Conservation (phyloP, 2,888 invertebrate genomes). For the Coremacera marginata region DNA sequence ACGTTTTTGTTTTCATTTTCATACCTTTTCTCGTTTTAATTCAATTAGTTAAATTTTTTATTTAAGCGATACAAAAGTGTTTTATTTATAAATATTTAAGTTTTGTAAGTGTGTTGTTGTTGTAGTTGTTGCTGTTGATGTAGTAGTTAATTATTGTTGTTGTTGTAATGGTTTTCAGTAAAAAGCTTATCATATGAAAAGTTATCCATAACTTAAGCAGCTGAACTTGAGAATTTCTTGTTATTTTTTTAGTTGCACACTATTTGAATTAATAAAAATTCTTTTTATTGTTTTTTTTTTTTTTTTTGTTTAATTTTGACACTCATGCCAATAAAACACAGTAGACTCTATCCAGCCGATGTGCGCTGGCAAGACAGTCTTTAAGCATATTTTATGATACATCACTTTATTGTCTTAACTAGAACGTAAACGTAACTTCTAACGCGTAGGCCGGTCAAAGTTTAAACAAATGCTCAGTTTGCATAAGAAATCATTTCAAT, state of each 20-base stretch:
- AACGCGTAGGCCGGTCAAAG: not conserved
- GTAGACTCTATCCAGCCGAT: too few species aligned
- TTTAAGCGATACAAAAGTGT: not conserved
- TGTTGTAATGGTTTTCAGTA: conserved; percentile 5
- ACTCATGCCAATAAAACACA: not conserved
- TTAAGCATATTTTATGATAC: too few species aligned
- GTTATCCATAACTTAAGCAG: conserved; percentile 23
- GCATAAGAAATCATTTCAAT: not conserved
- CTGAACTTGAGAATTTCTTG: not conserved
- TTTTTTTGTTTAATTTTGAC: not conserved
- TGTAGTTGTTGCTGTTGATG: not conserved
- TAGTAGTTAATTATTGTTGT: not conserved
- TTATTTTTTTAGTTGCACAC: not conserved
- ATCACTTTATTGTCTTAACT: too few species aligned
- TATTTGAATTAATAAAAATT: not conserved
- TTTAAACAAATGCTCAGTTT: not conserved
- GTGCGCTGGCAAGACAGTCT: too few species aligned
- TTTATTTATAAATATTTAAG: not conserved
- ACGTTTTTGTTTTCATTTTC: not conserved
- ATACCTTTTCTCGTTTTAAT: conserved; percentile 45
- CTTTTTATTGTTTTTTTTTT: not conserved
- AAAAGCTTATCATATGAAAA: conserved; percentile 11
- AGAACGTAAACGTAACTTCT: not conserved
- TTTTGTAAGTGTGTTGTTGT: conserved; percentile 2
- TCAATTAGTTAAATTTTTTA: conserved; percentile 40